phyloP scores from a whole-genome alignment of 2,888 invertebrate species.

The Caenorhabditis doughertyi region DNA sequence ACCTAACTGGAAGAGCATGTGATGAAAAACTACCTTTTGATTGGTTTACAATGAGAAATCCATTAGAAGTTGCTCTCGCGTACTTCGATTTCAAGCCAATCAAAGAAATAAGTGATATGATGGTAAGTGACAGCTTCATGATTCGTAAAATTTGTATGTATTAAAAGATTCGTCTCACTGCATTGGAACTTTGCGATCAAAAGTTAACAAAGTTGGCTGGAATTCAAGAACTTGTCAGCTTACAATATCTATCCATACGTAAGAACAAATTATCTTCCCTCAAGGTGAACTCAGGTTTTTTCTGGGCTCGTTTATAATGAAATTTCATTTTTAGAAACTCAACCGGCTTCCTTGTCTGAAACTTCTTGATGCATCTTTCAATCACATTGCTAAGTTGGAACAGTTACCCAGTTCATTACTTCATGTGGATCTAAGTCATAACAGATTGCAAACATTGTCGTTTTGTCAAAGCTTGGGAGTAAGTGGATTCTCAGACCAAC shows the following conservation, averaged over 20 bases:
- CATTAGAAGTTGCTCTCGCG: constrained; percentile 74
- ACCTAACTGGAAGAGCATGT: constrained; percentile 49
- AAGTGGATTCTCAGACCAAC: neutral
- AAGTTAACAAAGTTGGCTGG: constrained; percentile 75
- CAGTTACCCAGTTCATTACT: constrained; percentile 70
- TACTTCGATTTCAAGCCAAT: constrained; percentile 62
- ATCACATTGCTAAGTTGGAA: constrained; percentile 75
- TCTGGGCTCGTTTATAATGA: neutral
- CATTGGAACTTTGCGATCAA: constrained; percentile 71
- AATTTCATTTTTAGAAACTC: constrained; percentile 66
- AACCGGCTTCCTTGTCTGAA: constrained; percentile 63
- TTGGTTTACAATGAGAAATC: constrained; percentile 68
- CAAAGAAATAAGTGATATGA: constrained; percentile 48
- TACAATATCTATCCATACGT: constrained; percentile 69
- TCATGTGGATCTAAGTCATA: constrained; percentile 69
- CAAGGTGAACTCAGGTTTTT: constrained; percentile 54
- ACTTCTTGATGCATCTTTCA: constrained; percentile 74
- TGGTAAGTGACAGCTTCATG: neutral
- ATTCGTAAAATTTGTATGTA: neutral
- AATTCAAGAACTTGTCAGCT: constrained; percentile 72
- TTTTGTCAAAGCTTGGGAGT: constrained; percentile 71
- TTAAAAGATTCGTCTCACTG: constrained; percentile 44
- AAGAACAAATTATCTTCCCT: constrained; percentile 73
- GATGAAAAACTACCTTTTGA: constrained; percentile 55
- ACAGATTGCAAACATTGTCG: constrained; percentile 60